Conservation (phyloP, 2,797 vertebrate genomes). For the Sebastes nivosus region DNA sequence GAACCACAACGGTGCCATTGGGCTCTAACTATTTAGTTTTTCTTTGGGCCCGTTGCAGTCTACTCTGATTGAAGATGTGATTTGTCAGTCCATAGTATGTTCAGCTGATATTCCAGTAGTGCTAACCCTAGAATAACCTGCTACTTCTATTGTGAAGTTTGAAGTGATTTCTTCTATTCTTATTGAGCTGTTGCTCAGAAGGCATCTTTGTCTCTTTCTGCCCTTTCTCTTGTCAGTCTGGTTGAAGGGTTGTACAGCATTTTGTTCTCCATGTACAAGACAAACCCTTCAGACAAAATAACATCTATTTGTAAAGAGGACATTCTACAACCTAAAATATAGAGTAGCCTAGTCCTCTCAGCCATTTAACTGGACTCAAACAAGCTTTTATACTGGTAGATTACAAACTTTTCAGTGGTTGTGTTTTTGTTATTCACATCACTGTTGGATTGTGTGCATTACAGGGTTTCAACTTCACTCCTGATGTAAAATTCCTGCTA, state of each 20-base stretch:
- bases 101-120: background rate
- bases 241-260: background rate
- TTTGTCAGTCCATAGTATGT: too few species aligned
- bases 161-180: background rate
- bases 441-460: background rate
- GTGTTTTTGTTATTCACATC: too few species aligned
- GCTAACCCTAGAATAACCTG: background rate
- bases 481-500: background rate
- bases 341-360: too few species aligned
- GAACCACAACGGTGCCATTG: background rate
- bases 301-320: background rate
- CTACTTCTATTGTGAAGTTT: background rate
- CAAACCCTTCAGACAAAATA: too few species aligned
- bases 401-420: background rate
- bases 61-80: too few species aligned
- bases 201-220: background rate
- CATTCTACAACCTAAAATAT: background rate
- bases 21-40: background rate
- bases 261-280: too few species aligned
- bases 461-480: background rate
- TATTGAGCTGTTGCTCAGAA: background rate
- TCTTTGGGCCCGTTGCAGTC: accelerated
- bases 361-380: too few species aligned
- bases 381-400: background rate
- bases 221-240: background rate